Base-by-base conservation (phyloP, 2,888 invertebrate species). In the Oligia fasciuncula region DNA sequence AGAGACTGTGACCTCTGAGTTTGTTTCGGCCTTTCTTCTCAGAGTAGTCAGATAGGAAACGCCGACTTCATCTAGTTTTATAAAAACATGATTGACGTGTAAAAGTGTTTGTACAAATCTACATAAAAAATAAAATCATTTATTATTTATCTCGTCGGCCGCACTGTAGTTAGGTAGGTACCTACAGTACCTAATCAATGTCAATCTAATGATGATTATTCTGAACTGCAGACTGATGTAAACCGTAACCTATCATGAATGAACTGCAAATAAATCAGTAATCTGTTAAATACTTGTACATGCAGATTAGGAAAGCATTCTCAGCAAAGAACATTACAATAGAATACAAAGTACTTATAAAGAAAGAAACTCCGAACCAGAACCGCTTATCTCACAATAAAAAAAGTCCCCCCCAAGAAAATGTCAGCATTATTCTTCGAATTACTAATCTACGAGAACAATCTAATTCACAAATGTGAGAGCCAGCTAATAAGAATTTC, bases 401-500 rank as follows among this genome's bases (percentile, higher is more conserved):
- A 85, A 51, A 83, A 79, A 72, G 46, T 14, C 60, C 69, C 79
- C 46, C 65, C 43, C 66, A 68, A 71, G 73, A 76, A 86, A 83
- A 83, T 71, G 85, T 90, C 86, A 89, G 91, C 87, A 83, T 87
- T 88, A 90, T 86, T 86, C 83, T 82, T 66, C 70, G 81, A 88
- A 90, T 87, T 87, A 86, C 88, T 87, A 88, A 89, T 87, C 89
- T 87, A 71, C 75, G 86, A 88, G 84, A 87, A 85, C 84, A 88
- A 92, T 91, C 89, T 90, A 91, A 91, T 91, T 91, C 89, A 86
- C 88, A 87, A 91, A 90, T 89, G 90, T 88, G 88, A 84, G 81
- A 86, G 83, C 90, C 90, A 86, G 82, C 90, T 90, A 90, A 92
- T 92, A 92, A 90, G 93, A 92, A 92, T 92, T 92, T 91, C 91